Evolutionary conservation across 2,888 invertebrate genomes (phyloP).

Genomic region (Platycheirus albimanus): DNA sequence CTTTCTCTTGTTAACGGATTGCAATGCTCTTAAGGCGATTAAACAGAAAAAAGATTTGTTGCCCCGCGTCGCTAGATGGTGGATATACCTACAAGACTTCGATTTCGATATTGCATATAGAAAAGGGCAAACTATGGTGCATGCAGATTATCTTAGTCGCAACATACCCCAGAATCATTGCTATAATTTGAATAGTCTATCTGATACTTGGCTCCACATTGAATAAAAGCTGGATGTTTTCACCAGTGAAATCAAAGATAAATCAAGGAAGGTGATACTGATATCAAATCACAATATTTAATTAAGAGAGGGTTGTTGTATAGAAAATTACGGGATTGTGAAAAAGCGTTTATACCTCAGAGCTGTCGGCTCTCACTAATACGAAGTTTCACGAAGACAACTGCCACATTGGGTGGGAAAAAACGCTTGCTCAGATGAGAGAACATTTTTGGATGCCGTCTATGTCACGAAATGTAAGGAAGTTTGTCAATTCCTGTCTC

Average conservation of each 20-base stretch:
- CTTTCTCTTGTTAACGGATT: conserved; percentile 37
- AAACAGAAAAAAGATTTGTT: too few species aligned
- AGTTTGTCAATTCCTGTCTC: not conserved
- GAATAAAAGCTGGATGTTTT: conserved; percentile 8
- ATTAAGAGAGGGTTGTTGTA: too few species aligned
- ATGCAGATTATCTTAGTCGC: not conserved
- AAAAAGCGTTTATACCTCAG: not conserved
- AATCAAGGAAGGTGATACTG: conserved; percentile 9
- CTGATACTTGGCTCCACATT: conserved; percentile 22
- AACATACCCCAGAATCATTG: not conserved
- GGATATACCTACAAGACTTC: conserved; percentile 1
- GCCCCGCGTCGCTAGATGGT: conserved; percentile 27
- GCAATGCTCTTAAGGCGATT: conserved; percentile 24
- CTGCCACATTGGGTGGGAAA: not conserved
- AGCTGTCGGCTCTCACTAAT: not conserved
- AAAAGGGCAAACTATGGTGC: not conserved
- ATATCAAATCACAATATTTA: not conserved
- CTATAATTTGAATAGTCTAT: conserved; percentile 8
- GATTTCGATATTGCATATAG: not conserved
- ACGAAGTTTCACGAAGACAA: not conserved
- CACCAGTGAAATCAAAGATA: conserved; percentile 13
- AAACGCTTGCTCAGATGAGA: not conserved
- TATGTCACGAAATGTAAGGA: not conserved
- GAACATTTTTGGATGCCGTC: not conserved
- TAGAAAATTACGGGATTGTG: too few species aligned